Base-by-base conservation (phyloP, 2,113 vertebrate species). In the Scomber scombrus region DNA sequence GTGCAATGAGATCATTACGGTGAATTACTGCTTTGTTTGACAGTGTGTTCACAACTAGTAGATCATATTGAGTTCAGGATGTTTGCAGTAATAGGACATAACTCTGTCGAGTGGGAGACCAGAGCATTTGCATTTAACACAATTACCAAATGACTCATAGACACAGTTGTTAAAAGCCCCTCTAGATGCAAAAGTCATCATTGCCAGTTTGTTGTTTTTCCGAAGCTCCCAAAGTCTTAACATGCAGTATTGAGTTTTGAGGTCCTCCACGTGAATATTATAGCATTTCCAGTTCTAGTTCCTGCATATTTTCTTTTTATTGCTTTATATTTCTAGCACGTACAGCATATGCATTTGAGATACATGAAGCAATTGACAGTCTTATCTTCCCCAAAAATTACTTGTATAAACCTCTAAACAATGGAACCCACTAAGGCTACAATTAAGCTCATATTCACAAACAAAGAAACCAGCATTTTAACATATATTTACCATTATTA, bases 11-110 rank as follows among this genome's bases (percentile, higher is more conserved):
- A 58, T 26, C 23, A 68, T 79, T 66, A 31, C 19, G 61, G 31
- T 73, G 69, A 87, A 68, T 19, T 23, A 81, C 49, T 26, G 65
- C 72, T 82, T 81, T 88, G 82, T 88, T 88, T 84, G 80, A 89
- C 82, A 90, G 61, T 5, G 8, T 57, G 34, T 66, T 85, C 63
- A 71, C 67, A 84, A 83, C 64, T 52, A 71, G 45, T 40, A 50
- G 69, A 81, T 88, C 69, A 7, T 23, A 70, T 26, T 75, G 60
- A 79, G 61, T 82, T 43, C 71, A 70, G 80, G 71, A 86, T 87
- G 77, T 83, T 84, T 85, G 70, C 45, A 65, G 72, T 81, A 71
- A 79, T 83, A 19, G 34, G 47, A 71, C 66, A 51, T 82, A 83
- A 88, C 29, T 82, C 69, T 51, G 55, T 69, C 77, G 75, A 84